phyloP scores from a whole-genome alignment of 2,113 vertebrate species.

The Cyanistes caeruleus region DNA sequence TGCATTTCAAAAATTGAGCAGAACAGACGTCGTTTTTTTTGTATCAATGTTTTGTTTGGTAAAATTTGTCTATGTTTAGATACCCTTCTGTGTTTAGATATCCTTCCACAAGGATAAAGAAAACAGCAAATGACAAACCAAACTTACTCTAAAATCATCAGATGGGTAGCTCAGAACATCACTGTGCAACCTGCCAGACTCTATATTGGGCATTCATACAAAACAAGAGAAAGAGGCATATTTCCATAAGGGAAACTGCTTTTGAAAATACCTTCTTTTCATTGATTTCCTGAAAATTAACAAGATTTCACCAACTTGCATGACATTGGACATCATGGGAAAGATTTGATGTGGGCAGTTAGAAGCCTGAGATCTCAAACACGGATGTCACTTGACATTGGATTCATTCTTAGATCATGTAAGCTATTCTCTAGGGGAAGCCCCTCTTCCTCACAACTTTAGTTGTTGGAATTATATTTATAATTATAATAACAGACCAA shows the following conservation, averaged over 20 bases:
- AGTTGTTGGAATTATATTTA: background rate
- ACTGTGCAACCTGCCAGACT: background rate
- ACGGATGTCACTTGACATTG: background rate
- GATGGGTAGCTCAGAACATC: background rate
- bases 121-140: background rate
- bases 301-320: background rate
- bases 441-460: background rate
- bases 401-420: background rate
- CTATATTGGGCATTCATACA: background rate
- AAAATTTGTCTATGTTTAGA: background rate
- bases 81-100: background rate
- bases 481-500: background rate
- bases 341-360: background rate
- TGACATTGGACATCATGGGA: background rate
- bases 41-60: background rate
- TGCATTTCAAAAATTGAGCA: background rate
- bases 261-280: background rate
- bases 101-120: background rate
- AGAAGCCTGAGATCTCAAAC: background rate
- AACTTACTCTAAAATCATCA: background rate
- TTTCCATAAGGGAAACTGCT: background rate
- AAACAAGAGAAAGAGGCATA: background rate
- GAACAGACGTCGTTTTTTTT: background rate
- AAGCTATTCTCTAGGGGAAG: background rate
- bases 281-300: background rate